Evolutionary conservation across 2,888 invertebrate genomes (phyloP).

Genomic region (Phania funesta): DNA sequence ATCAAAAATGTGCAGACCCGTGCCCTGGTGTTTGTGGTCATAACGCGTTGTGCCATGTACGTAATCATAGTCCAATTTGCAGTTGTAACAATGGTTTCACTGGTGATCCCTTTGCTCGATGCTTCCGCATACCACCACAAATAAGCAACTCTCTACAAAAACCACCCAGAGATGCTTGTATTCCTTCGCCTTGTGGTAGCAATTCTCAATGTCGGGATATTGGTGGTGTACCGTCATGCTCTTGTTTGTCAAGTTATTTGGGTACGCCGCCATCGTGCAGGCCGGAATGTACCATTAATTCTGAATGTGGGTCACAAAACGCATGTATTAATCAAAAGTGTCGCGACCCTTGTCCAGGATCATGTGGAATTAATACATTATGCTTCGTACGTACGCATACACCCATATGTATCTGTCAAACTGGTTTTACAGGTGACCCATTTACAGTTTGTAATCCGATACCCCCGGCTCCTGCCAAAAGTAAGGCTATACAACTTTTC

Average conservation of each 20-base stretch:
- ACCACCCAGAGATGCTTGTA: constrained; percentile 83
- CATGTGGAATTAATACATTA: constrained; percentile 84
- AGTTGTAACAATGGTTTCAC: constrained; percentile 85
- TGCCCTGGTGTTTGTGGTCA: constrained; percentile 88
- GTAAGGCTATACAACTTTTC: constrained; percentile 71
- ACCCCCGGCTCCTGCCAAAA: constrained; percentile 76
- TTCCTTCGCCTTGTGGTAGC: constrained; percentile 88
- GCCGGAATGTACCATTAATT: constrained; percentile 88
- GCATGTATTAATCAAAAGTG: constrained; percentile 89
- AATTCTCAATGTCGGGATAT: constrained; percentile 85
- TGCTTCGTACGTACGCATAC: constrained; percentile 86
- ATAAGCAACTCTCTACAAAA: constrained; percentile 48
- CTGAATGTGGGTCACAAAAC: constrained; percentile 85
- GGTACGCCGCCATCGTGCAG: constrained; percentile 88
- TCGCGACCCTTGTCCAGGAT: constrained; percentile 85
- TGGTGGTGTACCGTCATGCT: constrained; percentile 82
- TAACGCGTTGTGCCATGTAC: constrained; percentile 87
- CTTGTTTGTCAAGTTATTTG: constrained; percentile 86
- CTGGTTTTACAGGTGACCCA: constrained; percentile 84
- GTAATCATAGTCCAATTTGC: constrained; percentile 88
- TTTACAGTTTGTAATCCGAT: constrained; percentile 82
- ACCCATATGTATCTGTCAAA: constrained; percentile 85
- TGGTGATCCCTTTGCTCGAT: constrained; percentile 82
- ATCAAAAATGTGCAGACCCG: constrained; percentile 86
- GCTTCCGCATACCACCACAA: constrained; percentile 81